phyloP scores from a whole-genome alignment of 2,113 vertebrate genomes.

The Dunckerocampus dactyliophorus region DNA sequence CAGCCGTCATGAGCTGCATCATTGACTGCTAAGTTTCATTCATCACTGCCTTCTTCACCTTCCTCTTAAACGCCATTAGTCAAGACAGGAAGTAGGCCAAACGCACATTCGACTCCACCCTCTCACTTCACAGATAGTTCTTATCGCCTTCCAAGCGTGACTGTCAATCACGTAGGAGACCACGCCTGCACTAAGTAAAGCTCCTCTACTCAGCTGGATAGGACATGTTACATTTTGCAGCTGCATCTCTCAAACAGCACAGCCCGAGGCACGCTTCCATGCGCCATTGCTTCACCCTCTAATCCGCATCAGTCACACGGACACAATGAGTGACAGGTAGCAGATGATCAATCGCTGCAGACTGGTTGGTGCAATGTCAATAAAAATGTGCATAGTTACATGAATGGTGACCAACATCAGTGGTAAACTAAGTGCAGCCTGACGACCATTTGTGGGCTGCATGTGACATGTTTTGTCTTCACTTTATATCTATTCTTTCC shows the following conservation, averaged over 20 bases:
- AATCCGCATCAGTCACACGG: conserved; percentile 3
- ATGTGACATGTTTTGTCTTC: too few species aligned
- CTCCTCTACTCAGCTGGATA: conserved; percentile 31
- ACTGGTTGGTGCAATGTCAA: too few species aligned
- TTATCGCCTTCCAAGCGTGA: conserved; percentile 20
- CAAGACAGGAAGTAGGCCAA: conserved; percentile 20
- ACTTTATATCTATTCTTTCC: too few species aligned
- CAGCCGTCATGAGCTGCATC: conserved; percentile 24
- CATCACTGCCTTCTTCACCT: conserved; percentile 16
- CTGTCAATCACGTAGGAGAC: conserved; percentile 24
- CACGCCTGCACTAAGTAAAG: conserved; percentile 47
- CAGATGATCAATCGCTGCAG: too few species aligned
- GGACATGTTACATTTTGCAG: conserved; percentile 58
- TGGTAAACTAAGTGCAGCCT: neutral
- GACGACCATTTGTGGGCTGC: too few species aligned
- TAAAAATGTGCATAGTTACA: neutral
- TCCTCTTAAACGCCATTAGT: conserved; percentile 24
- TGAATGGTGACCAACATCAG: neutral
- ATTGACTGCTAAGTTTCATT: conserved; percentile 37
- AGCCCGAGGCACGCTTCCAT: conserved; percentile 3
- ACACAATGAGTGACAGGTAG: too few species aligned
- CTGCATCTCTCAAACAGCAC: conserved; percentile 36
- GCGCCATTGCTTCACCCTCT: conserved; percentile 11
- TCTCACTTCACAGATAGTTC: conserved; percentile 32
- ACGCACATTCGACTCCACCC: conserved; percentile 6